Conservation (phyloP, 2,797 vertebrate genomes). For the Pristis pectinata region DNA sequence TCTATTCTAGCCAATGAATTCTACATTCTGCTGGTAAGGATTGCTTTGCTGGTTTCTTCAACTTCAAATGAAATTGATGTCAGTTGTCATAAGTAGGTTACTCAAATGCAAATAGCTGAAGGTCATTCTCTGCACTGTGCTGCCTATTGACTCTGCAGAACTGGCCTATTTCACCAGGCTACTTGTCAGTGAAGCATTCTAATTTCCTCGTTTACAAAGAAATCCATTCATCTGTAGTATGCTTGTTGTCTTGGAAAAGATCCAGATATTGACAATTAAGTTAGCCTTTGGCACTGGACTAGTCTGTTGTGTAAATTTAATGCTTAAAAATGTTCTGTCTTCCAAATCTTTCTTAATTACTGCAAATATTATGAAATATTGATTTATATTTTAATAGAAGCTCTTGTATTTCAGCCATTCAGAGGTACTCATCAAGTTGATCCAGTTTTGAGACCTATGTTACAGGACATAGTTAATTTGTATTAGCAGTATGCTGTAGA, state of each 20-base stretch:
- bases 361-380: background rate
- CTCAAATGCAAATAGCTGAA: slow-evolving; percentile 65
- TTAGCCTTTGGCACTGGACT: background rate
- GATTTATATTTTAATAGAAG: no score
- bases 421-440: background rate
- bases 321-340: background rate
- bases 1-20: slow-evolving; percentile 41
- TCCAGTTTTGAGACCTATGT: background rate
- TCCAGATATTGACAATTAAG: background rate
- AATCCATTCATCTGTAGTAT: slow-evolving; percentile 45
- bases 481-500: background rate
- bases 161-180: slow-evolving; percentile 58
- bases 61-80: slow-evolving; percentile 68
- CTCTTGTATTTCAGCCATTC: background rate
- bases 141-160: slow-evolving; percentile 61
- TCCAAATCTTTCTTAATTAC: background rate
- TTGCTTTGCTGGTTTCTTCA: slow-evolving; percentile 44
- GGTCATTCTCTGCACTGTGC: slow-evolving; percentile 60
- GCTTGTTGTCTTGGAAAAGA: slow-evolving; percentile 46
- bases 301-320: background rate
- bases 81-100: slow-evolving; percentile 85
- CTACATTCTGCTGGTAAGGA: slow-evolving; percentile 41
- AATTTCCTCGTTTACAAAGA: slow-evolving; percentile 56
- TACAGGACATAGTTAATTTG: background rate
- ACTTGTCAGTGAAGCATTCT: slow-evolving; percentile 53